A percentile compares a stretch with the other conserved stretches of the same genome.
phyloP scores from a whole-genome alignment of 2,113 vertebrate genomes.

The mouse (Mus musculus) region DNA sequence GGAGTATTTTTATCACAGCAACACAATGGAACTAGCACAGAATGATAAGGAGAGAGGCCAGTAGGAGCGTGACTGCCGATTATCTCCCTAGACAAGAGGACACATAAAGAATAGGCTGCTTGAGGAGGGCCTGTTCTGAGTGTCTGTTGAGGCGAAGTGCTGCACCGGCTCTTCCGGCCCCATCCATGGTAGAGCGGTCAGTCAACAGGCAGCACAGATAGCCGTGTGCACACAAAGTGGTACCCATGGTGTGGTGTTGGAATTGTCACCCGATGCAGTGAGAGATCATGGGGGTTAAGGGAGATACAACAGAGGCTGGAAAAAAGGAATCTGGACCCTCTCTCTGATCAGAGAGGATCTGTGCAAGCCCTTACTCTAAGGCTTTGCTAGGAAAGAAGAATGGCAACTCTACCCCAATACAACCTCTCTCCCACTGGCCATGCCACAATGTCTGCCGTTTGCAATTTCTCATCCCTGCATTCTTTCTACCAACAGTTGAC shows the following conservation, averaged over 20 bases:
- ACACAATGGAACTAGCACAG: background rate
- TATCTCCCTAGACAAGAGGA: background rate
- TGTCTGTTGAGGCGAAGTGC: background rate
- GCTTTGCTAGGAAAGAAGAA: background rate
- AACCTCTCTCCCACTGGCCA: background rate
- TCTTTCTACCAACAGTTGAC: background rate
- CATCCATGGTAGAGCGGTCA: background rate
- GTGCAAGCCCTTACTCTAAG: background rate
- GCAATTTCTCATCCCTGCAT: background rate
- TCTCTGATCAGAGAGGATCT: background rate
- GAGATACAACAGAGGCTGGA: background rate
- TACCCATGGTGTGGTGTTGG: too few species aligned
- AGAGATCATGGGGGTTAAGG: too few species aligned
- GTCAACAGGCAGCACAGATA: background rate
- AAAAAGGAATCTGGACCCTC: background rate
- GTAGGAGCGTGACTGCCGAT: background rate
- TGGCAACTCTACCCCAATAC: accelerated
- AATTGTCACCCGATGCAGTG: accelerated
- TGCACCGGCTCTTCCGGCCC: background rate
- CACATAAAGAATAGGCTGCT: background rate
- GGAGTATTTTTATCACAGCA: background rate
- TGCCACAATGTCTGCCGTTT: background rate
- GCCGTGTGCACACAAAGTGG: background rate
- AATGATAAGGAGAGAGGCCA: background rate
- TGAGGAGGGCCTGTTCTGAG: background rate